Evolutionary conservation across 2,113 vertebrate genomes (phyloP), one percentile per base, ranked within the genome.

Genomic region (Chunga burmeisteri): DNA sequence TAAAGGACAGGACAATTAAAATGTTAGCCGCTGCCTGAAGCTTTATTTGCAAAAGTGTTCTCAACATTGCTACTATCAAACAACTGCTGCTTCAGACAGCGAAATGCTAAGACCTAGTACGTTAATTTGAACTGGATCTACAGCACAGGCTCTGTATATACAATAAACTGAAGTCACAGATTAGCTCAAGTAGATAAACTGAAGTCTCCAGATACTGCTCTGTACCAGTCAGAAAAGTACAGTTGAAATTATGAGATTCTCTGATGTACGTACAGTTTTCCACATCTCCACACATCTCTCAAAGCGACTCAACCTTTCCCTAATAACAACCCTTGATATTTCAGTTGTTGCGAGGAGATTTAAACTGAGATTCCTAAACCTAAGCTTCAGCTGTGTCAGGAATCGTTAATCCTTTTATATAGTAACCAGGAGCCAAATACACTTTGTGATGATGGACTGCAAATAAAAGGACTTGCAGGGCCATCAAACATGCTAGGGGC

Each of bases 1-100:
- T 74, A 86, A 94, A 88, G 90, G 66, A 72, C n/a, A 81, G 61
- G 32, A 50, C 73, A 92, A 88, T 92, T 82, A 88, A 85, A 81
- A 85, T 52, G 40, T 63, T 87, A 82, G 74, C 56, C 66, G 56
- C 23, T 3, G 36, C 62, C 70, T 75, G 61, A 18, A 93, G 90
- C 68, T 88, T 75, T 75, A 53, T 71, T 80, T 82, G 85, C 44
- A 85, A 11, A 81, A 92, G 47, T 6, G 11, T 65, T 63, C 70
- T 34, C 11, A 30, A 27, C 47, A 9, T 16, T 29, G 47, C 61
- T 40, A 61, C 53, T 55, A 61, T 49, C 38, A 63, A 90, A 84
- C 27, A 46, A 62, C 32, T 52, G 36, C 81, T 74, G 38, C 65
- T 50, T 62, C 84, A 85, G 86, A 62, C 6, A 32, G 21, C 5